Percentiles rank a stretch among this genome's conserved stretches.
phyloP scores from a whole-genome alignment of 2,888 invertebrate species.

The Drosophila mimetica region DNA sequence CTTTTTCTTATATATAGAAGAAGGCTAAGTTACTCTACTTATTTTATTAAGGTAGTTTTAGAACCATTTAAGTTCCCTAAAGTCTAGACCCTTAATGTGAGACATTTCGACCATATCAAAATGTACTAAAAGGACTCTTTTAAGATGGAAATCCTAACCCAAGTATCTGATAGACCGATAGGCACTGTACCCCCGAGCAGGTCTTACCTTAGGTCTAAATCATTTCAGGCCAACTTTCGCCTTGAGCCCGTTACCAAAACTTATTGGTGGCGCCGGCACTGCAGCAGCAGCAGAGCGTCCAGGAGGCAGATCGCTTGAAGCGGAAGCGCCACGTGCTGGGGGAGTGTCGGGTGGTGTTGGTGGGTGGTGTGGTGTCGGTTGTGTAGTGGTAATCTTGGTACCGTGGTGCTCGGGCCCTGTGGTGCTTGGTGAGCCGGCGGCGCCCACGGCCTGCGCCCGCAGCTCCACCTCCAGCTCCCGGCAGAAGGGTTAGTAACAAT shows the following conservation, averaged over 20 bases:
- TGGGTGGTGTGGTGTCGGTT: constrained; percentile 37
- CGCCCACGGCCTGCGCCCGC: constrained; percentile 52
- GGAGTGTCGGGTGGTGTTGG: constrained; percentile 16
- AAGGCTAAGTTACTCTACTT: neutral
- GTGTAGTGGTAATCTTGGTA: constrained; percentile 52
- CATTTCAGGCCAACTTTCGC: constrained; percentile 54
- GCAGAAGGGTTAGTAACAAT: constrained; percentile 81
- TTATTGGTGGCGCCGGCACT: constrained; percentile 53
- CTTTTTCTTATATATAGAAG: neutral
- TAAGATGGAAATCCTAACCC: neutral
- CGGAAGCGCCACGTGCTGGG: constrained; percentile 29
- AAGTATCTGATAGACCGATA: neutral
- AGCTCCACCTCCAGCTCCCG: constrained; percentile 47
- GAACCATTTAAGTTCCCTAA: no score
- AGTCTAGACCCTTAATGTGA: neutral
- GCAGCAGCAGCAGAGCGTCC: constrained; percentile 71
- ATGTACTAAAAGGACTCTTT: neutral
- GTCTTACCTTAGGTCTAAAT: constrained; percentile 59
- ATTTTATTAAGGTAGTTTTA: neutral
- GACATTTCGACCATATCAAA: constrained; percentile 3
- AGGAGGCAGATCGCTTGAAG: constrained; percentile 39
- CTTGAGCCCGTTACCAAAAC: constrained; percentile 65
- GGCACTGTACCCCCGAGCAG: constrained; percentile 15
- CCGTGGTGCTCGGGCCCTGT: constrained; percentile 36
- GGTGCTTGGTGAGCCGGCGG: constrained; percentile 56